Evolutionary conservation across 2,797 vertebrate species (phyloP), one percentile per base, ranked within the genome.

Genomic region (Harpagifer antarcticus): DNA sequence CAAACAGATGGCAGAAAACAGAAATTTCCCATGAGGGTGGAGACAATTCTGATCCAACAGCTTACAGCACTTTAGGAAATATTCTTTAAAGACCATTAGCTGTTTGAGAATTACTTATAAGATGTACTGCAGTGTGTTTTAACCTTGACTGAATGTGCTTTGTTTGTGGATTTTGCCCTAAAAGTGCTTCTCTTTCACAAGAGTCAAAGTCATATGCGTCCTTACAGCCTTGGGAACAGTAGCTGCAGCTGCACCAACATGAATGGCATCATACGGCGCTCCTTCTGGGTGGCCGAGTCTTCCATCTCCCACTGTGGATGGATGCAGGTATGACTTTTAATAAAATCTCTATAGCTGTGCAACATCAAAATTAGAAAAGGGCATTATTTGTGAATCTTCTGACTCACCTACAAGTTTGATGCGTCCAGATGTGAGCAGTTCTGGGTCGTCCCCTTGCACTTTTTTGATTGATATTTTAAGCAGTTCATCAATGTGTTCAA

Each of bases 401-500:
- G 27, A 90, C 96, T 95, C 86, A 97, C 97, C 94, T 4, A 96
- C 66, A 43, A 98, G 88, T 86, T 88, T 96, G 33, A 98, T 89
- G 0, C 92, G 94, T 65, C 96, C 96, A 9, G 96, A 96, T 19
- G 93, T 94, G 27, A 98, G 93, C 80, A 98, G 82, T 0, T 93
- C 90, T 0, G 95, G 93, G 55, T 98, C 94, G 1, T 98, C 97
- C 5, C 89, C 89, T 49, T 93, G 93, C 69, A 98, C 94, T 0
- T 97, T 97, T 81, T 89, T 93, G 79, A 96, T 80, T 27, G 97
- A 95, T 58, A 91, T 93, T 2, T 93, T 90, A 54, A 98, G 95
- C 74, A 98, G 93, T 82, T 97, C 94, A n/a, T 94, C 90, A 3
- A 98, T 97, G 90, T 98, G 97, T 45, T 98, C 97, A 5, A 98